Base-by-base conservation (phyloP, 2,888 invertebrate genomes). In the Nemotelus pantherinus region DNA sequence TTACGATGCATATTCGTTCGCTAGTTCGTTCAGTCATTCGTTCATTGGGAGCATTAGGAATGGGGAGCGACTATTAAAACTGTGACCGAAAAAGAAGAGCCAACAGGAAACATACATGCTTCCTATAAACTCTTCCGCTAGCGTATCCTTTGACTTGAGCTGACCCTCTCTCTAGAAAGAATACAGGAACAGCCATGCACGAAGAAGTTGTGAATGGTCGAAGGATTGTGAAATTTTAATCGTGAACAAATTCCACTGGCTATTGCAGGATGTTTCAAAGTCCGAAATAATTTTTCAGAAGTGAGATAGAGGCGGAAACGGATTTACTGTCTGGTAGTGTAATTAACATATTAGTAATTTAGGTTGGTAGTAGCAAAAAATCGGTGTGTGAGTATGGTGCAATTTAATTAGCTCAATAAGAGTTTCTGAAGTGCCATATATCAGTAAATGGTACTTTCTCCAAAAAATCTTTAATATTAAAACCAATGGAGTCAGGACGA, bases 81-180 rank as follows among this genome's bases (percentile, higher is more conserved):
- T 55, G 57, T 57, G 71, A 55, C 45, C 71, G 44, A 71, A 71
- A 71, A 57, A 57, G 53, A 63, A 7, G 68, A 68, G 39, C 48
- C 55, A 71, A 71, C 71, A 53, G 68, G 68, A 68, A 68, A 43
- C 71, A 55, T 71, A 55, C 53, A 71, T 55, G 71, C 57, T 71
- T 71, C 10, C 71, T 50, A 68, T 50, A 50, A 68, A 41, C 68
- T 25, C 6, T 50, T 50, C 50, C 68, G 48, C 6, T 25, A 50
- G 25, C 25, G 25, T 68, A 50, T 71, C 71, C 71, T 71, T 71
- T 71, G 3, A 55, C 71, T 71, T 53, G 5, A 55, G 44, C 39
- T n/a, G 41, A 39, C 25, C 25, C 25, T 25, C 25, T 25, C 25
- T 25, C 25, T 25, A 25, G 25, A 25, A 25, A 25, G 55, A 57